phyloP scores from a whole-genome alignment of 1,140 invertebrate genomes.

The Drosophila ironensis region DNA sequence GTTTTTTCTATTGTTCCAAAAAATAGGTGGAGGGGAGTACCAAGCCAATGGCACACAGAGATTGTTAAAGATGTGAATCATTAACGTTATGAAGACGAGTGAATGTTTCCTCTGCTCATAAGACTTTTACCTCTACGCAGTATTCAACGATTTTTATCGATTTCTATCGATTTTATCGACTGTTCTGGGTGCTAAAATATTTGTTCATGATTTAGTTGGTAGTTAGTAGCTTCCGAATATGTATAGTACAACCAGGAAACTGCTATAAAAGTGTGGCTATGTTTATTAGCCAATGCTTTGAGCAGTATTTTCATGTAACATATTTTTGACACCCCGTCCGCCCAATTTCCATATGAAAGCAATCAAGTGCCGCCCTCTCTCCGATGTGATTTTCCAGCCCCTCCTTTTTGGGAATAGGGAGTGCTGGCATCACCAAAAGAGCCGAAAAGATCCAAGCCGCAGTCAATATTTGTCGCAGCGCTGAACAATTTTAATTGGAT shows the following conservation, averaged over 20 bases:
- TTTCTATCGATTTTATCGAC: too few relatives aligned
- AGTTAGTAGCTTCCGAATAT: too few relatives aligned
- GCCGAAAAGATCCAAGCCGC: slow-evolving; percentile 28
- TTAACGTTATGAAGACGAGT: slow-evolving; percentile 16
- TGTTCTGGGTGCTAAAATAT: too few relatives aligned
- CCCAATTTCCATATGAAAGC: slow-evolving; percentile 36
- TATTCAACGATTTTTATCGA: too few relatives aligned
- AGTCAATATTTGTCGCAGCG: slow-evolving; percentile 57
- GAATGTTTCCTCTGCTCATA: not conserved
- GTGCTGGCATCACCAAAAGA: slow-evolving; percentile 19
- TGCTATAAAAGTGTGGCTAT: too few relatives aligned
- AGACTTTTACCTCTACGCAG: too few relatives aligned
- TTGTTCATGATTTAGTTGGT: too few relatives aligned
- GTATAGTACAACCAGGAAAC: too few relatives aligned
- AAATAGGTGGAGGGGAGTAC: not conserved
- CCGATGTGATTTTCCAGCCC: not conserved
- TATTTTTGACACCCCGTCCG: slow-evolving; percentile 11
- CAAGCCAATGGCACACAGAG: slow-evolving; percentile 14
- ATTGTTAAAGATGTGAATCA: slow-evolving; percentile 10
- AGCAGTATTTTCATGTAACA: too few relatives aligned
- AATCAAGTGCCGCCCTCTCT: not conserved
- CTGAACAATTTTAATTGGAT: slow-evolving; percentile 72
- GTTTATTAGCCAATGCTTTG: too few relatives aligned
- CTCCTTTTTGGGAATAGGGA: slow-evolving; percentile 1
- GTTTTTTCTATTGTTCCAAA: slow-evolving; percentile 33